phyloP scores from a whole-genome alignment of 2,797 vertebrate species.

The Girardinus metallicus region DNA sequence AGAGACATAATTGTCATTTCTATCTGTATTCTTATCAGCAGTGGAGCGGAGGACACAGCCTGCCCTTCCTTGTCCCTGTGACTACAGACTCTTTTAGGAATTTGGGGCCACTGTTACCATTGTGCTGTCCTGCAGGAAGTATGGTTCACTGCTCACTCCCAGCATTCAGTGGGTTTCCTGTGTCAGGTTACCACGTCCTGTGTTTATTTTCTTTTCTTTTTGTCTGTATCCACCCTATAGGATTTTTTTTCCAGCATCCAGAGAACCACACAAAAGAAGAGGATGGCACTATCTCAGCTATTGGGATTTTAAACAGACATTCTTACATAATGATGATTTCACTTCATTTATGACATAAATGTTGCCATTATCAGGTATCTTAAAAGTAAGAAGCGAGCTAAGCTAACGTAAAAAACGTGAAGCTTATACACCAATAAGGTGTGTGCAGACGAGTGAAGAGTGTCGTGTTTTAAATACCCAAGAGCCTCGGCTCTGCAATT shows the following conservation, averaged over 20 bases:
- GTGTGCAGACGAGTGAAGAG: not conserved
- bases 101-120: slow-evolving; percentile 80
- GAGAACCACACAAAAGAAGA: slow-evolving; percentile 58
- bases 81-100: slow-evolving; percentile 78
- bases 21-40: slow-evolving; percentile 80
- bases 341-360: slow-evolving; percentile 26
- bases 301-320: slow-evolving; percentile 51
- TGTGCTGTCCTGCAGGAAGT: slow-evolving; percentile 85
- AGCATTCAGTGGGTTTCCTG: slow-evolving; percentile 87
- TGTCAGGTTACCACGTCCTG: slow-evolving; percentile 85
- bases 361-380: not conserved
- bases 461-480: slow-evolving; percentile 49
- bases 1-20: slow-evolving; percentile 70
- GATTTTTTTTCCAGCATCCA: slow-evolving; percentile 61
- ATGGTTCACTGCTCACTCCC: slow-evolving; percentile 80
- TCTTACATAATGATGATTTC: slow-evolving; percentile 30
- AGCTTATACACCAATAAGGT: not conserved
- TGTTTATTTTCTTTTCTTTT: slow-evolving; percentile 85
- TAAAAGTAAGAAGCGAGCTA: not conserved
- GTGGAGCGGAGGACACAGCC: slow-evolving; percentile 72
- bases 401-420: not conserved
- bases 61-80: slow-evolving; percentile 81
- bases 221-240: slow-evolving; percentile 76
- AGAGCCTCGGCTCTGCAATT: slow-evolving; percentile 44
- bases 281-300: slow-evolving; percentile 71